Percentiles rank a stretch among this genome's conserved stretches.
Conservation (phyloP, 2,113 vertebrate genomes). For the Theropithecus gelada region DNA sequence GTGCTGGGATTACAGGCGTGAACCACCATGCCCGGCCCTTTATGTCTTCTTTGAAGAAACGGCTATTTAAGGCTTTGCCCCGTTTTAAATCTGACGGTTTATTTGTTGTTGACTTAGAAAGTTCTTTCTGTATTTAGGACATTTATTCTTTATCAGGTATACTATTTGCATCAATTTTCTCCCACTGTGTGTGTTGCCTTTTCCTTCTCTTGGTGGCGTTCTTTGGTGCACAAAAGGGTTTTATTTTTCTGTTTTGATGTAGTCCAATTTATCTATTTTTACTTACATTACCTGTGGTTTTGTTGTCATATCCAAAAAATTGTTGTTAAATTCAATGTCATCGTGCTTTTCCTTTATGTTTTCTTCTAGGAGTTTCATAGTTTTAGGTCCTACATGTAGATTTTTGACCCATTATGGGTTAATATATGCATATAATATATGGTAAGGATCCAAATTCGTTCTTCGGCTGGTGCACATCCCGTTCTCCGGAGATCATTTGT, state of each 20-base stretch:
- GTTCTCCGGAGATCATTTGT: background rate
- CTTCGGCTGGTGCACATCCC: background rate
- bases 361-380: background rate
- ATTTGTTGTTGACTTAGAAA: background rate
- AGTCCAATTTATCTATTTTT: background rate
- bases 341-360: background rate
- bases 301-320: background rate
- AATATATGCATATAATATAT: too few species aligned
- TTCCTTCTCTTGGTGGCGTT: background rate
- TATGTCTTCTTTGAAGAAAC: background rate
- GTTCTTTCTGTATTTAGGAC: background rate
- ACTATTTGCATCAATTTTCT: background rate
- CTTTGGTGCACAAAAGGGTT: background rate
- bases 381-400: background rate
- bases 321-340: background rate
- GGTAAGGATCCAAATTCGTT: background rate
- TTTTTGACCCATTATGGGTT: background rate
- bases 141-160: background rate
- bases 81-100: background rate
- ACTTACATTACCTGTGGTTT: background rate
- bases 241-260: background rate
- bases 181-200: background rate
- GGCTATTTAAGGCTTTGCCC: background rate
- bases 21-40: accelerated
- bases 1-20: too few species aligned